Percentiles rank a stretch among this genome's conserved stretches.
phyloP scores from a whole-genome alignment of 2,888 invertebrate genomes.

The Chalcosyrphus nemorum region DNA sequence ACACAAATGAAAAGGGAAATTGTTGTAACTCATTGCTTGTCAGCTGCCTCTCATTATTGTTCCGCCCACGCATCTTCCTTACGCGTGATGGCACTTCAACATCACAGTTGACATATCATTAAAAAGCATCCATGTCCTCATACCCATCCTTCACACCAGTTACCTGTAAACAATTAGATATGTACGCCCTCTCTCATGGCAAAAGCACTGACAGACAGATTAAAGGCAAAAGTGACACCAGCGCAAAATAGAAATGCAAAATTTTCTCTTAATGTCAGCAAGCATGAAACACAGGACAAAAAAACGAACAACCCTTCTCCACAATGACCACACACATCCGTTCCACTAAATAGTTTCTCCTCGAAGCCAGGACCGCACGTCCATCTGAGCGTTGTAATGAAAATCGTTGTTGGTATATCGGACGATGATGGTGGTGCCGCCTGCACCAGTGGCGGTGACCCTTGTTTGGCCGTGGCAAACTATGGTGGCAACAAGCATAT shows the following conservation, averaged over 20 bases:
- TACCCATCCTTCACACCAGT: neutral
- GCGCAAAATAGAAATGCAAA: neutral
- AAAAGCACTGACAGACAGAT: neutral
- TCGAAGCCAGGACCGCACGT: conserved; percentile 28
- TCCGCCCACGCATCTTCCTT: neutral
- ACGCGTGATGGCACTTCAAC: neutral
- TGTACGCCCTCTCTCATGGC: neutral
- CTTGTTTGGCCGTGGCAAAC: conserved; percentile 21
- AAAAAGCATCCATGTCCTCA: neutral
- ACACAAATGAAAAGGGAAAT: neutral
- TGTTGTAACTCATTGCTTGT: neutral
- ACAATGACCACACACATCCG: conserved; percentile 24
- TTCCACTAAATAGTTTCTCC: conserved; percentile 16
- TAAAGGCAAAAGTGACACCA: neutral
- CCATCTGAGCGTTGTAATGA: conserved; percentile 34
- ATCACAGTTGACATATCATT: conserved; percentile 12
- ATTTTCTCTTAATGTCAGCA: neutral
- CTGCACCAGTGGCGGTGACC: neutral
- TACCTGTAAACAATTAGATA: neutral
- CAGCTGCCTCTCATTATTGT: neutral
- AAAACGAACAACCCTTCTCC: neutral
- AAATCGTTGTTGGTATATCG: conserved; percentile 8
- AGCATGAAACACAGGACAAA: neutral
- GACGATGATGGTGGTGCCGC: conserved; percentile 2
- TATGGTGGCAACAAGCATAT: conserved; percentile 33